Evolutionary conservation across 2,113 vertebrate genomes (phyloP).

Genomic region (Cyanoramphus novaezelandiae): DNA sequence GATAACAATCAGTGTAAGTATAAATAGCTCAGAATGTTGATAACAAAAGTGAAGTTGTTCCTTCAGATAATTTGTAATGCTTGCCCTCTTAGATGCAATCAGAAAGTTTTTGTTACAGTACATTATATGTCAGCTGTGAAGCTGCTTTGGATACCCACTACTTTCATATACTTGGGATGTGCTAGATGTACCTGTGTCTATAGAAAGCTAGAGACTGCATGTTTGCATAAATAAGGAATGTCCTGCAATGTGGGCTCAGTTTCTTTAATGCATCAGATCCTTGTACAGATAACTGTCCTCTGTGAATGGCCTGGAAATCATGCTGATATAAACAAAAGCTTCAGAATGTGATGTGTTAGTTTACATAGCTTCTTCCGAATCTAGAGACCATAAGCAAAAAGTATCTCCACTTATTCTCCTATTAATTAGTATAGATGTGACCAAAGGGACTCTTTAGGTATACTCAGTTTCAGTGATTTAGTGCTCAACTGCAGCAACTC

Average conservation of each 20-base stretch:
- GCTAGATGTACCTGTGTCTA: background rate
- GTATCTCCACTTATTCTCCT: background rate
- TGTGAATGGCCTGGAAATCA: background rate
- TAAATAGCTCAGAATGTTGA: constrained; percentile 13
- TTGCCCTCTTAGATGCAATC: constrained; percentile 37
- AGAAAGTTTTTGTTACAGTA: background rate
- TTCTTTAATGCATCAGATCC: background rate
- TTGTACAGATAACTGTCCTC: background rate
- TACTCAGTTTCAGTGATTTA: background rate
- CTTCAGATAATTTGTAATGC: constrained; percentile 19
- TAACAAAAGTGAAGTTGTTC: constrained; percentile 35
- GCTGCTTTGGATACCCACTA: background rate
- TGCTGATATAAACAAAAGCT: background rate
- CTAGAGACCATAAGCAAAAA: background rate
- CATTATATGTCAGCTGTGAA: background rate
- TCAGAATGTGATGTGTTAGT: background rate
- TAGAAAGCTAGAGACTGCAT: background rate
- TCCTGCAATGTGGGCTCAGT: background rate
- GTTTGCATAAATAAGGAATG: background rate
- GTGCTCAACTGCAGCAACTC: background rate
- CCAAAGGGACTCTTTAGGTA: background rate
- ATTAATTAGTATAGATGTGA: background rate
- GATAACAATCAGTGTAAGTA: constrained; percentile 19
- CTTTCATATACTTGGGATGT: background rate
- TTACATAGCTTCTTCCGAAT: background rate